Conservation (phyloP, 2,888 invertebrate genomes). For the Odontocerum albicorne region DNA sequence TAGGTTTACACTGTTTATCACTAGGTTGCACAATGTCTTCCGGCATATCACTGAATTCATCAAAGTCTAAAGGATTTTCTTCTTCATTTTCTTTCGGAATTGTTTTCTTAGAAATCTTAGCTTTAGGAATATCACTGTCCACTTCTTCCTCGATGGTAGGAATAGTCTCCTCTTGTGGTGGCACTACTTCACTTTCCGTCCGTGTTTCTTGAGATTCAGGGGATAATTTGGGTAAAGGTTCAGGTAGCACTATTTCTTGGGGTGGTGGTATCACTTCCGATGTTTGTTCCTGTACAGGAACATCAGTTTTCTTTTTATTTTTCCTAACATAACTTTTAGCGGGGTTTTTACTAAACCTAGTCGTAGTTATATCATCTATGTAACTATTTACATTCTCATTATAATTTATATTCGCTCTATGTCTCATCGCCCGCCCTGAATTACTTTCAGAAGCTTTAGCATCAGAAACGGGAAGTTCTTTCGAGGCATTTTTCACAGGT, state of each 20-base stretch:
- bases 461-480: constrained; percentile 38
- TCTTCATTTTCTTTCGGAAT: constrained; percentile 37
- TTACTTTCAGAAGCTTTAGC: constrained; percentile 50
- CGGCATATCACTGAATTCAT: constrained; percentile 26
- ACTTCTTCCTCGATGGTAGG: constrained; percentile 37
- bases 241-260: constrained; percentile 41
- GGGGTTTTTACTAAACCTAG: constrained; percentile 48
- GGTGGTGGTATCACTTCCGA: constrained; percentile 35
- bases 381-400: constrained; percentile 60
- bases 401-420: constrained; percentile 57
- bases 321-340: constrained; percentile 42
- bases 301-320: constrained; percentile 44
- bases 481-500: constrained; percentile 14
- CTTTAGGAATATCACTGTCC: constrained; percentile 41
- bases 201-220: constrained; percentile 40
- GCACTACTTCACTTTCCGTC: constrained; percentile 24
- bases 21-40: constrained; percentile 18
- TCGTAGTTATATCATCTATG: constrained; percentile 51
- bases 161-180: constrained; percentile 10
- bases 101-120: constrained; percentile 48
- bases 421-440: constrained; percentile 51
- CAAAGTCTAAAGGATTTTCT: constrained; percentile 12
- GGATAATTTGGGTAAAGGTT: constrained; percentile 40
- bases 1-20: constrained; percentile 39
- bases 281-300: background rate